These are phyloP conservation scores for Eciton burchellii DNA, from an alignment of 1,140 invertebrate genomes.

Conservation along the genomic window DNA sequence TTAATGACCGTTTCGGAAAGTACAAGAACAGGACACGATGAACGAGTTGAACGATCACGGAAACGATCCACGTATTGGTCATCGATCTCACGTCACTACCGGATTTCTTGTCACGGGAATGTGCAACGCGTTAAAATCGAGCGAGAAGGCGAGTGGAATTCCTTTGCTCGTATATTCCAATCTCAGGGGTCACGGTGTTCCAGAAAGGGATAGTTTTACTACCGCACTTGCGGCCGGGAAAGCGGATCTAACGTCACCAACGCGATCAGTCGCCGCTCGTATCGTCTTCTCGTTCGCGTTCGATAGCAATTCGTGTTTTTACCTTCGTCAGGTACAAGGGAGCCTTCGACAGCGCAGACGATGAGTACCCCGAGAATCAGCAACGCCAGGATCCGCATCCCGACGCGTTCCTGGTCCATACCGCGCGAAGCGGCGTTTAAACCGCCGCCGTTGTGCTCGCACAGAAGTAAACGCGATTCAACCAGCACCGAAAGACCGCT, in stretches of 20 bases:
- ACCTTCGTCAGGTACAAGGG: constrained; percentile 79
- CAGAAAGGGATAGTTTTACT: too few relatives aligned
- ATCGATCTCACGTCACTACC: constrained; percentile 61
- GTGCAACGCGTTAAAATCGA: constrained; percentile 8
- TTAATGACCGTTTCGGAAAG: not conserved
- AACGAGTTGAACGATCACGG: constrained; percentile 67
- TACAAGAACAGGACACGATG: not conserved
- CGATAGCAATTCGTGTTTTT: constrained; percentile 31
- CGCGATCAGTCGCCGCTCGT: too few relatives aligned
- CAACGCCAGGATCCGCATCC: constrained; percentile 74
- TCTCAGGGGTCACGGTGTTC: too few relatives aligned
- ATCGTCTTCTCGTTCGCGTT: not conserved
- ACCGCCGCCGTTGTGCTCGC: not conserved
- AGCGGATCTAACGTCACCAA: too few relatives aligned
- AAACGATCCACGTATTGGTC: constrained; percentile 37
- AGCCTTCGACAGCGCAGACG: constrained; percentile 68
- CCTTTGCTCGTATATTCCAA: too few relatives aligned
- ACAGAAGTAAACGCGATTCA: not conserved
- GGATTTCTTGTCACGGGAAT: constrained; percentile 70
- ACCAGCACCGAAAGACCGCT: not conserved
- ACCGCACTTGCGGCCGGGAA: too few relatives aligned
- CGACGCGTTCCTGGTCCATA: constrained; percentile 13
- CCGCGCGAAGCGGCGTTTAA: not conserved
- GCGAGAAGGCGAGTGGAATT: not conserved
- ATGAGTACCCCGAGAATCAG: constrained; percentile 75